Evolutionary conservation across 2,113 vertebrate genomes (phyloP).

Genomic region (Sula dactylatra): DNA sequence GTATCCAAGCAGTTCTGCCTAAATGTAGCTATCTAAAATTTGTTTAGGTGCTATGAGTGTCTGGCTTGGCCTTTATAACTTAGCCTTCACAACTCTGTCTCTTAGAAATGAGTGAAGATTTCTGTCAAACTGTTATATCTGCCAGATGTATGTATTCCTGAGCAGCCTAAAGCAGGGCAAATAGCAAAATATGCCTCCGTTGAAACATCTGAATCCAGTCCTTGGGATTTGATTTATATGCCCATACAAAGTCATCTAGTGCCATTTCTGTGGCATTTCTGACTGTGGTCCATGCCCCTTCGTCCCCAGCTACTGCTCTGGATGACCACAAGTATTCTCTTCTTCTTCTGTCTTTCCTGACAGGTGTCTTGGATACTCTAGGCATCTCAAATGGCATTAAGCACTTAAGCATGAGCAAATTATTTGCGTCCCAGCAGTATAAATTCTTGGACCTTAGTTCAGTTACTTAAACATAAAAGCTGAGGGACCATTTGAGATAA

Average conservation of each 20-base stretch:
- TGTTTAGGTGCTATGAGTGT: neutral
- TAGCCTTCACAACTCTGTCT: neutral
- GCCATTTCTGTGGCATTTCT: neutral
- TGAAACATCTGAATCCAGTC: neutral
- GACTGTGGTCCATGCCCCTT: neutral
- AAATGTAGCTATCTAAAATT: neutral
- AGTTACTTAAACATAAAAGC: neutral
- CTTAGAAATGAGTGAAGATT: neutral
- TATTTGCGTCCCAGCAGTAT: neutral
- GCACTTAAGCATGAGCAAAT: neutral
- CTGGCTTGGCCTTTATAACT: neutral
- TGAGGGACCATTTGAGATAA: neutral
- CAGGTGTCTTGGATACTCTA: neutral
- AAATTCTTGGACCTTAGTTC: neutral
- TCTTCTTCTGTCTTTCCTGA: neutral
- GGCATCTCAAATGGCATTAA: neutral
- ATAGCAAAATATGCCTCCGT: neutral
- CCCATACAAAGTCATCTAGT: neutral
- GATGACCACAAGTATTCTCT: neutral
- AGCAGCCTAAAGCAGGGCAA: neutral
- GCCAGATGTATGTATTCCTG: neutral
- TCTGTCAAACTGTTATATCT: neutral
- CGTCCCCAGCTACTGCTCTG: neutral
- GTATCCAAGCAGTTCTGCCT: neutral
- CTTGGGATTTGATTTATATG: neutral